phyloP scores from a whole-genome alignment of 1,140 invertebrate species.

The Dendroctonus valens region DNA sequence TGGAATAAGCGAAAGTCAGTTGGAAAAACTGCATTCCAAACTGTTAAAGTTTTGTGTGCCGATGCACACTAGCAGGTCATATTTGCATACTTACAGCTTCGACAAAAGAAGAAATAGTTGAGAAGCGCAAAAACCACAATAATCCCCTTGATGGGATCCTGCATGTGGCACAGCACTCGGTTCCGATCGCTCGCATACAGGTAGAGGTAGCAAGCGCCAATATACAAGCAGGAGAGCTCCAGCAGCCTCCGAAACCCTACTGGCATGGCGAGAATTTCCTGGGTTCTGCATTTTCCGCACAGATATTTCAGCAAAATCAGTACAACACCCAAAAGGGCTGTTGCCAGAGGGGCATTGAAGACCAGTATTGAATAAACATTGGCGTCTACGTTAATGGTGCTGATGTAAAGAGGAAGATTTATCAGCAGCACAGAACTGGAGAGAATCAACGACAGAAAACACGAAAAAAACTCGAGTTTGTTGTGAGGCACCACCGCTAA shows the following conservation, averaged over 20 bases:
- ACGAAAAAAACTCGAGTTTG: conserved; percentile 42
- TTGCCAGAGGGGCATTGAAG: conserved; percentile 35
- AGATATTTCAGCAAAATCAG: conserved; percentile 36
- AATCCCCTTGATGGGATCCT: conserved; percentile 61
- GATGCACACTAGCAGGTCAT: too few species aligned
- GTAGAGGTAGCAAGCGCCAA: conserved; percentile 39
- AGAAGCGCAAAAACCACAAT: conserved; percentile 58
- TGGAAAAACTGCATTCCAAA: conserved; percentile 12
- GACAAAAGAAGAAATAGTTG: conserved; percentile 62
- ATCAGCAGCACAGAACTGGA: conserved; percentile 41
- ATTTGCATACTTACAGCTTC: conserved; percentile 55
- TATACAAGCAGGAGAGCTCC: conserved; percentile 37
- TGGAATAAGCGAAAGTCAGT: conserved; percentile 44
- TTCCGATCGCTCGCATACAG: conserved; percentile 45
- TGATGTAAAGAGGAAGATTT: conserved; percentile 43
- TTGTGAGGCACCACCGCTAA: conserved; percentile 35
- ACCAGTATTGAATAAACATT: conserved; percentile 43
- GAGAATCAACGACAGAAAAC: conserved; percentile 39
- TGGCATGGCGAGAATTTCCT: conserved; percentile 38
- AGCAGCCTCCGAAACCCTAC: conserved; percentile 36
- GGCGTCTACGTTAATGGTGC: conserved; percentile 39
- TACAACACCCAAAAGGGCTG: conserved; percentile 33
- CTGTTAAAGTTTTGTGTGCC: too few species aligned
- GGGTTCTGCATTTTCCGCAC: conserved; percentile 37
- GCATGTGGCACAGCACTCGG: conserved; percentile 59